phyloP scores from a whole-genome alignment of 1,140 invertebrate genomes.

The Trachymyrmex septentrionalis region DNA sequence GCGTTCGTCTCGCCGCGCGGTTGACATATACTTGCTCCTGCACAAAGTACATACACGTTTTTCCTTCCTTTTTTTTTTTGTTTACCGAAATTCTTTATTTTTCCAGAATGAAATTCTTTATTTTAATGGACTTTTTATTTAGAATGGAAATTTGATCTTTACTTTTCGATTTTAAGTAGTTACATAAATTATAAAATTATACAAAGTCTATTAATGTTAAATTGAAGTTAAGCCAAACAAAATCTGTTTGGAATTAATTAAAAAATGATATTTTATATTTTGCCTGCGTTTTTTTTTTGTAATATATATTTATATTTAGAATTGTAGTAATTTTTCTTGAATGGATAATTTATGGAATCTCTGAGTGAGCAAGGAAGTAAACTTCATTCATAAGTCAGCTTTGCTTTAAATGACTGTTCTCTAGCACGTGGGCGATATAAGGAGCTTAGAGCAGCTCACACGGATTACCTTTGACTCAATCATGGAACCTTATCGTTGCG shows the following conservation, averaged over 20 bases:
- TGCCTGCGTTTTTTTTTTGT: not conserved
- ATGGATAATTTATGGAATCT: not conserved
- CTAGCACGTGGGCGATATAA: slow-evolving; percentile 18
- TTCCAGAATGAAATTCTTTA: not conserved
- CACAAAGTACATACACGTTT: not conserved
- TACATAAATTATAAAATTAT: not conserved
- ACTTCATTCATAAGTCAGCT: not conserved
- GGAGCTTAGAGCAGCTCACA: slow-evolving; percentile 25
- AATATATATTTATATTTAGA: not conserved
- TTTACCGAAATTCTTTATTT: not conserved
- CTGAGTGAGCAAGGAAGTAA: not conserved
- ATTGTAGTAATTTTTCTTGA: not conserved
- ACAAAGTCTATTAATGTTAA: not conserved
- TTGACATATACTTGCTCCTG: not conserved
- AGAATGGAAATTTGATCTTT: not conserved
- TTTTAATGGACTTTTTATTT: not conserved
- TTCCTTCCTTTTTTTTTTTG: not conserved
- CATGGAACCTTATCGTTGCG: slow-evolving; percentile 13
- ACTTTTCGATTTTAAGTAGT: not conserved
- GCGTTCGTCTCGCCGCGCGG: not conserved
- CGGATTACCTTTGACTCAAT: slow-evolving; percentile 37
- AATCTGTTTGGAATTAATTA: not conserved
- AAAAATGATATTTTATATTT: not conserved
- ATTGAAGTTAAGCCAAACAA: not conserved
- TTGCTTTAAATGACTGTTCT: not conserved